Percentiles rank a stretch among this genome's conserved stretches.
These are phyloP conservation scores for Rhyacichthys aspro DNA, from an alignment of 2,797 vertebrate species.

Conservation along the genomic window DNA sequence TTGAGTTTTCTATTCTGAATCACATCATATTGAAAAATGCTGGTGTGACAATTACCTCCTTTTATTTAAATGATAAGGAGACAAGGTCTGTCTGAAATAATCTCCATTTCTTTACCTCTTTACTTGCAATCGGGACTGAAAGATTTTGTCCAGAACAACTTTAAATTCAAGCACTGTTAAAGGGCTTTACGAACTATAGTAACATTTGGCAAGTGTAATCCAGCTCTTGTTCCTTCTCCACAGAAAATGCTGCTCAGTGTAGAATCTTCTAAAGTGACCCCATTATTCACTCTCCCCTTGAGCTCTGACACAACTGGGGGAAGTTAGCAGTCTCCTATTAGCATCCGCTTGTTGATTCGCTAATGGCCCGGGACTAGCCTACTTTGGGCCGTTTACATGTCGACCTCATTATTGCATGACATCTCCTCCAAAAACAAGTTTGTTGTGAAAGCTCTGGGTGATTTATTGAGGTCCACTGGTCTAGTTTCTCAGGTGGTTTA, in stretches of 20 bases:
- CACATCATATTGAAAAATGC: no score
- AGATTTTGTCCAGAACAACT: conserved; percentile 40
- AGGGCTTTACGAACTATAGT: conserved; percentile 24
- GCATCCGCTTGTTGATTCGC: conserved; percentile 16
- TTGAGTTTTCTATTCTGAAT: no score
- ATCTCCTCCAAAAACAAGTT: background rate
- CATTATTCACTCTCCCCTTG: conserved; percentile 47
- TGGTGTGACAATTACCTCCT: no score
- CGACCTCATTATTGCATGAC: conserved; percentile 5
- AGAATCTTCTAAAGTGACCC: conserved; percentile 44
- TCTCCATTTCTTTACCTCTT: no score
- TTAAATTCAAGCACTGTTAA: conserved; percentile 28
- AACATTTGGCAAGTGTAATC: conserved; percentile 38
- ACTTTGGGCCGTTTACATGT: background rate
- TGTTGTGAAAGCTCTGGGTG: background rate
- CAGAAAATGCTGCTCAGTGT: conserved; percentile 35
- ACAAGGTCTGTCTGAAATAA: no score
- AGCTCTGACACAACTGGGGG: conserved; percentile 35
- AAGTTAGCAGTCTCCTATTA: conserved; percentile 17
- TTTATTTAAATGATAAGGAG: no score
- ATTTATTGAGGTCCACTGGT: background rate
- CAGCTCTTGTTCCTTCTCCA: conserved; percentile 25
- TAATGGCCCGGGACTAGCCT: conserved; percentile 11
- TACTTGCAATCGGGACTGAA: conserved; percentile 3
- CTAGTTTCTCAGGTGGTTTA: background rate